Conservation (phyloP, 2,797 vertebrate genomes). For the Falco biarmicus region DNA sequence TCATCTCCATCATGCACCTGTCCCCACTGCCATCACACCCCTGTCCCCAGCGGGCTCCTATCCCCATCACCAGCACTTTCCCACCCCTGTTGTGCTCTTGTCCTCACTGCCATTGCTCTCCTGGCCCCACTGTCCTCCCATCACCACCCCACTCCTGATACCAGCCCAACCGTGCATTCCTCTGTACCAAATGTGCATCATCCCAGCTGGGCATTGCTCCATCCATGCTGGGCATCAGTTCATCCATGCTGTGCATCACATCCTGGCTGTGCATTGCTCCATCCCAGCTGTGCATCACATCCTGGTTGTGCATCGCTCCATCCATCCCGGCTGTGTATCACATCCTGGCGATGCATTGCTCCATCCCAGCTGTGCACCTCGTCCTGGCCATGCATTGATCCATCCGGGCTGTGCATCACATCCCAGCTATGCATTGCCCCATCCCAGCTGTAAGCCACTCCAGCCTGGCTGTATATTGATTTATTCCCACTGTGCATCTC, state of each 20-base stretch:
- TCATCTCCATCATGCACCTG: too few species aligned
- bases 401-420: rapidly evolving
- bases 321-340: background rate
- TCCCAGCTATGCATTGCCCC: rapidly evolving
- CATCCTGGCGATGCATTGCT: background rate
- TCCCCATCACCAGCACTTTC: background rate
- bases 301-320: rapidly evolving
- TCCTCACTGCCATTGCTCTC: background rate
- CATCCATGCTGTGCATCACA: background rate
- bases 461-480: background rate
- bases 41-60: background rate
- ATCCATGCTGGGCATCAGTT: background rate
- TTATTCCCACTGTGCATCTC: background rate
- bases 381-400: background rate
- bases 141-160: rapidly evolving
- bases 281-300: too few species aligned
- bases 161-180: background rate
- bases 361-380: background rate
- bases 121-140: background rate
- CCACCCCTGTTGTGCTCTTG: background rate
- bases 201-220: background rate
- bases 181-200: background rate
- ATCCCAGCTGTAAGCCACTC: rapidly evolving
- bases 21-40: too few species aligned
- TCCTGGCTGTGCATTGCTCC: rapidly evolving